Evolutionary conservation across 2,888 invertebrate species (phyloP).

Genomic region (Luperina nickerlii): DNA sequence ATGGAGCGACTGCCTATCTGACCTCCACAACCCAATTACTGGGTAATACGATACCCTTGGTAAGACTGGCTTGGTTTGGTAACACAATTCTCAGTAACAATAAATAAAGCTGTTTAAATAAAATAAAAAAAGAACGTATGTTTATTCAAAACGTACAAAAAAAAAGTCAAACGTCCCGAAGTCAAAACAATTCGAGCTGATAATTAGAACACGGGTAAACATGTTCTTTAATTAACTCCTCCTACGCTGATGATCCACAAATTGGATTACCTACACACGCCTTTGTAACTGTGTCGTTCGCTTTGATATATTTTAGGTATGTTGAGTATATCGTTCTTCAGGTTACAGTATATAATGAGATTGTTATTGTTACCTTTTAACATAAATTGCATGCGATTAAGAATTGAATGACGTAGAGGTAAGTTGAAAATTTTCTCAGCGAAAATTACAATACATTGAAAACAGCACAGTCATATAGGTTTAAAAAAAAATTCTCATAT

Average conservation of each 20-base stretch:
- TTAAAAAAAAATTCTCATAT: too few species aligned
- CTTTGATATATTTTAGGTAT: conserved; percentile 15
- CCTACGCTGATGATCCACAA: conserved; percentile 43
- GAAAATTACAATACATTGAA: neutral
- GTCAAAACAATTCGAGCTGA: conserved; percentile 60
- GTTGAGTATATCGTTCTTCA: conserved; percentile 3
- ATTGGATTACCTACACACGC: conserved; percentile 51
- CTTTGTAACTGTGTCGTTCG: conserved; percentile 51
- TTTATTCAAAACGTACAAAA: conserved; percentile 3
- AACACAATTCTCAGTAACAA: neutral
- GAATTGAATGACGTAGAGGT: neutral
- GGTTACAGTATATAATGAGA: conserved; percentile 8
- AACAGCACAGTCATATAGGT: too few species aligned
- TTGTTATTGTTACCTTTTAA: conserved; percentile 3
- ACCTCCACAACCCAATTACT: too few species aligned
- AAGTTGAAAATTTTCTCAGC: neutral
- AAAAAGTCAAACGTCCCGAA: conserved; percentile 44
- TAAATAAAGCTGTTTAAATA: neutral
- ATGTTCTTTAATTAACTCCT: conserved; percentile 48
- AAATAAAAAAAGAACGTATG: conserved; percentile 2
- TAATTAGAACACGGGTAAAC: conserved; percentile 62
- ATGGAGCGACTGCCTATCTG: too few species aligned
- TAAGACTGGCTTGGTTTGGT: too few species aligned
- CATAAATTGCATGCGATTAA: conserved; percentile 16
- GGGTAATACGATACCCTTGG: too few species aligned